Base-by-base conservation (phyloP, 2,888 invertebrate species). In the Aleiodes testaceus region DNA sequence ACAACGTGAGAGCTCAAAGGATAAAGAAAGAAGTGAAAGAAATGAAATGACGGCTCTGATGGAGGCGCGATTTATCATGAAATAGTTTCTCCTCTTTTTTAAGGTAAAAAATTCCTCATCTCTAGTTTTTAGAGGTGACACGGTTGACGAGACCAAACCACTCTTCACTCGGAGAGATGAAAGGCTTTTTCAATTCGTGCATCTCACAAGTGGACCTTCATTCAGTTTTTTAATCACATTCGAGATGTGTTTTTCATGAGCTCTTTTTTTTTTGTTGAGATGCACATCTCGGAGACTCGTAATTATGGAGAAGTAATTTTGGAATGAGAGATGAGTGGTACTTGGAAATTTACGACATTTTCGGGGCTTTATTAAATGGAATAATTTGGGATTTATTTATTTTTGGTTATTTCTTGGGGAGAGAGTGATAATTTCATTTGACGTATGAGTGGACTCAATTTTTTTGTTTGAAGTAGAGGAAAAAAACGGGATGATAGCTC, bases 11-110 rank as follows among this genome's bases (percentile, higher is more conserved):
- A 16, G 49, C 18, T 66, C 42, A 53, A 53, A 63, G 63, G 44
- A 45, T 42, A 20, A 20, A 61, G 6, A 63, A 20, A 26, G 22
- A 18, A 11, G 36, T 16, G 36, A 53, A 53, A 44, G 14, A 52
- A 52, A 52, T 11, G 44, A 42, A 53, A 53, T 44, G 52, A 52
- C 42, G 18, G 44, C 52, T 50, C 53, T 66, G 66, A 66, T 42
- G 66, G 36, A 66, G 50, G 30, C n/a, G 50, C 36, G 36, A 66
- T 66, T 66, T 66, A 66, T 66, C 50, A 66, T 50, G 50, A 50
- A 55, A 36, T 55, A 36, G 36, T 53, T 53, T 53, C 9, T 36
- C 0, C 9, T 36, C 9, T 36, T 36, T 36, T 36, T 36, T 26
- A 1, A 9, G 9, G 36, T 6, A 2, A 36, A 36, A 36, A 36